These are phyloP conservation scores for Hystrix brachyura DNA, from an alignment of 2,113 vertebrate species.

Conservation along the genomic window DNA sequence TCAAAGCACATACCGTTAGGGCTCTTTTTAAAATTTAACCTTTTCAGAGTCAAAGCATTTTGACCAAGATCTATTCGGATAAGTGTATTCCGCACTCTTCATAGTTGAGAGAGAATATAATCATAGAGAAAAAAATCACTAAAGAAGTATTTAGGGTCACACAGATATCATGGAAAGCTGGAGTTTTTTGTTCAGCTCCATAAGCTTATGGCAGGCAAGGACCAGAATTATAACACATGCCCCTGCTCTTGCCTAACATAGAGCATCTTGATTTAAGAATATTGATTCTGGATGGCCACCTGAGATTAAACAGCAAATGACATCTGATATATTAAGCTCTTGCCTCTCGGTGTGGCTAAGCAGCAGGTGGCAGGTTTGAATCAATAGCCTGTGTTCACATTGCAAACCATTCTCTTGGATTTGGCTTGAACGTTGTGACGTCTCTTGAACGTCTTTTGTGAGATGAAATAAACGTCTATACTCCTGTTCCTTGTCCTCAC, in stretches of 20 bases:
- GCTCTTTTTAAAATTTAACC: background rate
- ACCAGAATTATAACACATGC: background rate
- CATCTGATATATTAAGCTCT: conserved; percentile 57
- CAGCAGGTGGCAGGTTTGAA: conserved; percentile 43
- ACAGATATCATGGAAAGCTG: rapidly evolving
- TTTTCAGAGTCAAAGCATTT: background rate
- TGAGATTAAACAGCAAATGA: conserved; percentile 61
- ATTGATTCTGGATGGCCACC: conserved; percentile 67
- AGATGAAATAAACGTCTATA: background rate
- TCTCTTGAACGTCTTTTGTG: background rate
- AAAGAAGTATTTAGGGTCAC: background rate
- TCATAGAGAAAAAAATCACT: background rate
- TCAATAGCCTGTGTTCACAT: background rate
- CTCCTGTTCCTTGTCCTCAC: background rate
- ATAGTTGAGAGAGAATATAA: background rate
- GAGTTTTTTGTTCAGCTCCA: background rate
- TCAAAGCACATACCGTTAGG: background rate
- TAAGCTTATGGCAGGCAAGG: background rate
- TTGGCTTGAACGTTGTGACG: no score
- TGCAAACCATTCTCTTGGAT: background rate
- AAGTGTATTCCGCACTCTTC: background rate
- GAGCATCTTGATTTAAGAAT: conserved; percentile 61
- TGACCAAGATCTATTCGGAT: rapidly evolving
- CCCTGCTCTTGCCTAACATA: background rate
- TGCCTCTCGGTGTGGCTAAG: background rate